Percentiles rank a stretch among this genome's conserved stretches.
phyloP scores from a whole-genome alignment of 2,113 vertebrate species.

The Podiceps cristatus region DNA sequence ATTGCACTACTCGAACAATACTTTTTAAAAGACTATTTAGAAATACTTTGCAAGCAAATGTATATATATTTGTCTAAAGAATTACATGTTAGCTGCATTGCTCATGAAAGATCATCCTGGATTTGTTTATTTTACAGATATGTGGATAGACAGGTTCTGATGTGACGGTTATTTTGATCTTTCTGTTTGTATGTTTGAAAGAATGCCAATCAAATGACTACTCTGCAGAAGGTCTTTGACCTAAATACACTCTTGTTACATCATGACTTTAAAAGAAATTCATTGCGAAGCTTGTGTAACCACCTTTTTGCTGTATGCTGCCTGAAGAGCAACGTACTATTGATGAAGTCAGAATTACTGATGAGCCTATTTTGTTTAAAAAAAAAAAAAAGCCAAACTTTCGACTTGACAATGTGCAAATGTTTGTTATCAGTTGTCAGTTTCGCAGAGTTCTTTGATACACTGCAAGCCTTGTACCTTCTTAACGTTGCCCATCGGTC shows the following conservation, averaged over 20 bases:
- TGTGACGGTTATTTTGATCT: constrained; percentile 57
- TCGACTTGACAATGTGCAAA: background rate
- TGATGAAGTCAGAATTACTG: background rate
- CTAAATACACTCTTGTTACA: constrained; percentile 20
- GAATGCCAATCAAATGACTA: constrained; percentile 25
- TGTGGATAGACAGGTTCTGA: constrained; percentile 63
- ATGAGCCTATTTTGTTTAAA: constrained; percentile 15
- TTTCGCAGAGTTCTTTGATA: background rate
- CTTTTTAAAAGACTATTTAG: constrained; percentile 55
- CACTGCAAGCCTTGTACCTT: constrained; percentile 25
- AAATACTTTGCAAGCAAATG: constrained; percentile 44
- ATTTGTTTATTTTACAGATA: constrained; percentile 71
- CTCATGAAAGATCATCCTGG: constrained; percentile 55
- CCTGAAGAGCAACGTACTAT: background rate
- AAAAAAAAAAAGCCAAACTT: constrained; percentile 16
- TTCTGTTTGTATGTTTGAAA: constrained; percentile 67
- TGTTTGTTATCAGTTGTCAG: constrained; percentile 36
- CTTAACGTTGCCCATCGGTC: constrained; percentile 25
- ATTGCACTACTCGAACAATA: constrained; percentile 76
- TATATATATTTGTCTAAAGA: constrained; percentile 66
- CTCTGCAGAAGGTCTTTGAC: constrained; percentile 52
- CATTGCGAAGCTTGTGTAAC: background rate
- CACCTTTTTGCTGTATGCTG: constrained; percentile 17
- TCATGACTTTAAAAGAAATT: constrained; percentile 4
- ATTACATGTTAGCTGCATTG: constrained; percentile 57